Evolutionary conservation across 2,113 vertebrate genomes (phyloP), one percentile per base, ranked within the genome.

Genomic region (Azemiops feae): DNA sequence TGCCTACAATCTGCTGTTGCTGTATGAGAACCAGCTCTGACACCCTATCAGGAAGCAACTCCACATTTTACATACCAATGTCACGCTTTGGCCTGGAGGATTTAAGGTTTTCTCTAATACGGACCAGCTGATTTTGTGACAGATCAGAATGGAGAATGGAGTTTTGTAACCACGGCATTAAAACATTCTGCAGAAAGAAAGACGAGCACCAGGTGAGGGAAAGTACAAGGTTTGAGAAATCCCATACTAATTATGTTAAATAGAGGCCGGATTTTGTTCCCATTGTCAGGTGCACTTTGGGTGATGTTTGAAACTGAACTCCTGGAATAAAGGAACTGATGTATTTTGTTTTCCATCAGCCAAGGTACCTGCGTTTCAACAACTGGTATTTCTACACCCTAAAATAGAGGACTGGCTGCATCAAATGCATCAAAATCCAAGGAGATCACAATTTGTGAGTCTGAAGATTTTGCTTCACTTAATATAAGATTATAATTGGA

Each of bases 161-260:
- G 12, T 5, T 92, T 7, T 89, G 96, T 94, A 96, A 92, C 97
- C 97, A 94, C 0, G 88, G 5, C 0, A 0, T 43, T 1, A 92
- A 27, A 52, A 94, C 27, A 0, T 3, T 81, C 98, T 98, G 95
- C 94, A 91, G 69, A 74, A 93, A 54, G 89, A 85, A 92, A 95
- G 94, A 95, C 94, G 0, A 3, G 57, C 92, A 45, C 12, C 25
- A n/a, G 1, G 3, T 5, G 10, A 0, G 27, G 18, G 9, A 85
- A 2, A 20, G 25, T 14, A 4, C 7, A 22, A 54, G 0, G 1
- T 3, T 0, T 11, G 2, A 14, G 3, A 50, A 3, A 25, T 2
- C 27, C 22, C 34, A 55, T 16, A 3, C 22, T 55, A 11, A 25
- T 50, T 30, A 25, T 50, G 27, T 9, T 25, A 87, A 47, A 52